These are phyloP conservation scores for Sigmodon hispidus DNA, from an alignment of 2,113 vertebrate genomes.

Conservation along the genomic window DNA sequence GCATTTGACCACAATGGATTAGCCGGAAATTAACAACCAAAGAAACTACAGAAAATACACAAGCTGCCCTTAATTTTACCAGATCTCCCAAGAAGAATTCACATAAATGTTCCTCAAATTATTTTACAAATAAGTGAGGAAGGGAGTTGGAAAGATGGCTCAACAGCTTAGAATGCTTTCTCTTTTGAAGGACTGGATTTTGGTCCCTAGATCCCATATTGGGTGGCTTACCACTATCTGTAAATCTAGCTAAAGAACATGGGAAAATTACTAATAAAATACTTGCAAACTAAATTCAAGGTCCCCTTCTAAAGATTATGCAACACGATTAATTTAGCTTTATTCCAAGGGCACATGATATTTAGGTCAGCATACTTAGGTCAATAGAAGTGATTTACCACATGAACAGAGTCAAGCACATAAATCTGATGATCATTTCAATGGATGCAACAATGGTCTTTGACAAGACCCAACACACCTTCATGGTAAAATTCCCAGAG, in stretches of 20 bases:
- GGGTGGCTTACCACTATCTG: not conserved
- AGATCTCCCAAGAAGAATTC: not conserved
- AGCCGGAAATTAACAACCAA: not conserved
- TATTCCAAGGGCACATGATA: not conserved
- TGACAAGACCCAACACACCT: not conserved
- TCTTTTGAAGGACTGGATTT: not conserved
- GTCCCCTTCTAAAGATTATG: not conserved
- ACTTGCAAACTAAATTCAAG: not conserved
- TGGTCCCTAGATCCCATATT: not conserved
- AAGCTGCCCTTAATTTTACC: not conserved
- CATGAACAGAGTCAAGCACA: not conserved
- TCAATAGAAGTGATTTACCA: not conserved
- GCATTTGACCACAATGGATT: not conserved
- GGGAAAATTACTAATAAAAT: not conserved
- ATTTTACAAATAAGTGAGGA: not conserved
- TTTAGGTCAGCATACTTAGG: not conserved
- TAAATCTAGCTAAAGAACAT: not conserved
- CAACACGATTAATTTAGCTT: not conserved
- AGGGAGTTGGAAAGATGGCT: not conserved
- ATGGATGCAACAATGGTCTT: not conserved
- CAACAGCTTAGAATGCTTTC: not conserved
- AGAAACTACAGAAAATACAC: not conserved
- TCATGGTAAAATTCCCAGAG: not conserved
- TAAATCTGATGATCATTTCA: not conserved
- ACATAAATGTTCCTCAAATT: not conserved